These are phyloP conservation scores for Apaloderma vittatum DNA, from an alignment of 2,113 vertebrate species.

Conservation along the genomic window DNA sequence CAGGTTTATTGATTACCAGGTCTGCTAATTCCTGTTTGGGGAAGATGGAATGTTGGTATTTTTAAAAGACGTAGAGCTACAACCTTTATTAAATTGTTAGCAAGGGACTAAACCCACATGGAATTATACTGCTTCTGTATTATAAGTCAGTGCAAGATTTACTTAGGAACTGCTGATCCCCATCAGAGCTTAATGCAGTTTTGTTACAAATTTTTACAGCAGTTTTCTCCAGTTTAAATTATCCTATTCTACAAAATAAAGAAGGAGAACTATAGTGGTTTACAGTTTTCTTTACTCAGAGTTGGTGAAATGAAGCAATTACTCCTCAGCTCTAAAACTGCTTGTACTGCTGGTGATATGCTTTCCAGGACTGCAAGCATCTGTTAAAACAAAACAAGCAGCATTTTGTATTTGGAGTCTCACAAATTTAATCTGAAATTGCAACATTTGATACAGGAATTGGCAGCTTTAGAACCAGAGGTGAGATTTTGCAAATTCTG, in stretches of 20 bases:
- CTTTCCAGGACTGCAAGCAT: neutral
- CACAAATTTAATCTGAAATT: neutral
- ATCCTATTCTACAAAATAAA: neutral
- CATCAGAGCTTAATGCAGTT: neutral
- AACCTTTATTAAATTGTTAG: neutral
- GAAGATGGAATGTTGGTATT: neutral
- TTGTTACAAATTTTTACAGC: neutral
- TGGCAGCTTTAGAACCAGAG: neutral
- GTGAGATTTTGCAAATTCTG: neutral
- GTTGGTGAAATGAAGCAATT: neutral
- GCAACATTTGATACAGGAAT: neutral
- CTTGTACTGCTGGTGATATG: rapidly evolving
- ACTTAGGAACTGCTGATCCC: neutral
- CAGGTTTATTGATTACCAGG: neutral
- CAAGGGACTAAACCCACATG: neutral
- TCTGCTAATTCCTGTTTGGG: neutral
- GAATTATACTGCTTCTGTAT: neutral
- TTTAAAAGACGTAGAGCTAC: neutral
- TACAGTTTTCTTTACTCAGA: neutral
- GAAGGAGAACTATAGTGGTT: neutral
- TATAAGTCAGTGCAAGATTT: neutral
- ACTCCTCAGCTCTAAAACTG: neutral
- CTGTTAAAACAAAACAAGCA: neutral
- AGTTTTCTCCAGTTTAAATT: neutral
- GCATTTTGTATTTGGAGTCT: neutral